Conservation (phyloP, 2,888 invertebrate genomes). For the Teleogryllus oceanicus region DNA sequence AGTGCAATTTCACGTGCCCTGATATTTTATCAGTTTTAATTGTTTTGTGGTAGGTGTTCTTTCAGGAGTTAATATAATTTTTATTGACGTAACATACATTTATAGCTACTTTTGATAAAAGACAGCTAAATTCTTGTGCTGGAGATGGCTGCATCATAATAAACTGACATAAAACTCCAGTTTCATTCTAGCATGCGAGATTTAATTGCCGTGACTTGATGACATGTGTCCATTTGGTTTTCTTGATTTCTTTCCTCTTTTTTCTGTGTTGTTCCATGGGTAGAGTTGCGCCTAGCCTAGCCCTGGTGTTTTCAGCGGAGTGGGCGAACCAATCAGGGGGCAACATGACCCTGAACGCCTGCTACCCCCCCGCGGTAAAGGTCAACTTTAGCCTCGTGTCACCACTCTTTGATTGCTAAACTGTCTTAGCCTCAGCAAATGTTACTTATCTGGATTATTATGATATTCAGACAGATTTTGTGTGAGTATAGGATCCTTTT, state of each 20-base stretch:
- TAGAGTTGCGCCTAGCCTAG: constrained; percentile 41
- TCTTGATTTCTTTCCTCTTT: constrained; percentile 40
- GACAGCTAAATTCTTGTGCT: constrained; percentile 1
- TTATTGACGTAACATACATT: neutral
- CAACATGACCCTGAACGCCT: constrained; percentile 41
- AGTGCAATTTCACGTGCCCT: too few species aligned
- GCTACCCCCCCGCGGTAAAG: constrained; percentile 42
- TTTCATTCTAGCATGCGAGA: constrained; percentile 18
- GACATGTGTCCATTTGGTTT: constrained; percentile 31
- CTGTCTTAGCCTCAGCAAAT: constrained; percentile 23
- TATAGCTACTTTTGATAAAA: neutral
- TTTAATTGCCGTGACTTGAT: constrained; percentile 23
- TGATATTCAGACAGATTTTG: too few species aligned
- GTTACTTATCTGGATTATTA: neutral
- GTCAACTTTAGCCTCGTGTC: constrained; percentile 39
- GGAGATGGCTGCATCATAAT: neutral
- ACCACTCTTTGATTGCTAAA: constrained; percentile 27
- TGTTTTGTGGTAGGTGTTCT: neutral
- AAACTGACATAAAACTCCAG: neutral
- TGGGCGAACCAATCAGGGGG: constrained; percentile 39
- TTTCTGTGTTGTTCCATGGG: constrained; percentile 45
- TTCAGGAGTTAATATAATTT: neutral
- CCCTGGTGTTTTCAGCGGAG: constrained; percentile 40
- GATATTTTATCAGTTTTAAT: neutral
- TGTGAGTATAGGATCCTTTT: too few species aligned